Evolutionary conservation across 2,113 vertebrate genomes (phyloP).

Genomic region (Plecotus auritus): DNA sequence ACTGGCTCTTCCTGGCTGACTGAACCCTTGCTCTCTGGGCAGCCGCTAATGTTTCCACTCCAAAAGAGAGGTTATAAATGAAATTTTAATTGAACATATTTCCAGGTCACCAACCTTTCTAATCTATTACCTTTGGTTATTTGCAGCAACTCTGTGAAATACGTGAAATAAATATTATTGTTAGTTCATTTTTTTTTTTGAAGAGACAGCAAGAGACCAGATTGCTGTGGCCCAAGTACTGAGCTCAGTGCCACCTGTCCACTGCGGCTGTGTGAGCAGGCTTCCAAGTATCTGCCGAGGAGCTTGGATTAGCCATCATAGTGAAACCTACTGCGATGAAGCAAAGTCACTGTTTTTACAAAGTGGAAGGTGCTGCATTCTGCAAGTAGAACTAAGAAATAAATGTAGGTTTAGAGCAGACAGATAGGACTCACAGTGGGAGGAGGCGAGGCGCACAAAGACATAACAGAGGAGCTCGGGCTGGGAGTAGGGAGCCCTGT

Average conservation of each 20-base stretch:
- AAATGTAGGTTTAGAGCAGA: neutral
- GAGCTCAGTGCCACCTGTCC: neutral
- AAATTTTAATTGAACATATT: neutral
- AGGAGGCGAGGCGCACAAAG: neutral
- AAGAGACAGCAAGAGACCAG: slow-evolving; percentile 20
- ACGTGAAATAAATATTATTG: neutral
- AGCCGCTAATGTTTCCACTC: neutral
- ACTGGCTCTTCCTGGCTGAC: neutral
- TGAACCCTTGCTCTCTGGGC: neutral
- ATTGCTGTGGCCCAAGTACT: neutral
- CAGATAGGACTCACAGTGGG: neutral
- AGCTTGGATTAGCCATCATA: slow-evolving; percentile 21
- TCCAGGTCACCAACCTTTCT: slow-evolving; percentile 20
- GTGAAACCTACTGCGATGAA: slow-evolving; percentile 12
- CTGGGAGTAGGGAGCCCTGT: neutral
- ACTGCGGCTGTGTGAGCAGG: neutral
- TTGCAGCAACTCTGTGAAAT: neutral
- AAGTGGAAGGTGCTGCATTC: neutral
- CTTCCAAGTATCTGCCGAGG: neutral
- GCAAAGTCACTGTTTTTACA: neutral
- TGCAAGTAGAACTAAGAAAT: neutral
- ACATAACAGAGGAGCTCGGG: neutral
- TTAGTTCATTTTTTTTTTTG: slow-evolving; percentile 19
- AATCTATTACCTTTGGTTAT: neutral
- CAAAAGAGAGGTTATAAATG: neutral